phyloP scores from a whole-genome alignment of 2,797 vertebrate genomes.

The Pogonophryne albipinna region DNA sequence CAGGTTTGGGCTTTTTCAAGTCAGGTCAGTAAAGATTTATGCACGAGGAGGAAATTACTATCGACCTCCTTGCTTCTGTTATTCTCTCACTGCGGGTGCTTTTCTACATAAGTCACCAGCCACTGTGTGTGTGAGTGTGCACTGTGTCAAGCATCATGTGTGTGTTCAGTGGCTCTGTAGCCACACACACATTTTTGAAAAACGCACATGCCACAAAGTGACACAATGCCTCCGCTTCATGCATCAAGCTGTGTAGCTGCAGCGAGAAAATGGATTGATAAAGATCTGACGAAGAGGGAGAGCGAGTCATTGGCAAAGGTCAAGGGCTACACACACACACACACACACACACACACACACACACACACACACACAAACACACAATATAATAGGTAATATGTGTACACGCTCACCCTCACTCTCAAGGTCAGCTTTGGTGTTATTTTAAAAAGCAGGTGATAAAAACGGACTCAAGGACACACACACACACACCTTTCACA shows the following conservation, averaged over 20 bases:
- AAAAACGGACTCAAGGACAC: constrained; percentile 52
- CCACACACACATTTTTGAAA: not conserved
- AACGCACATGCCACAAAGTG: not conserved
- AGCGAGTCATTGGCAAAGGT: constrained; percentile 44
- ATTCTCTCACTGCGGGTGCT: constrained; percentile 25
- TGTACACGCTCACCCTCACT: constrained; percentile 29
- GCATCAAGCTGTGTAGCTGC: constrained; percentile 20
- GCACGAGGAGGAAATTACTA: constrained; percentile 66
- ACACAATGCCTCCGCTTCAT: not conserved
- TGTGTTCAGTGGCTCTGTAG: constrained; percentile 12
- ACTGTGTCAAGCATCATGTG: not conserved
- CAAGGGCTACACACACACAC: constrained; percentile 30
- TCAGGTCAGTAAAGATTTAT: constrained; percentile 65
- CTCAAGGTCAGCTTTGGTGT: constrained; percentile 60
- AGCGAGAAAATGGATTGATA: constrained; percentile 40
- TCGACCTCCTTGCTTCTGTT: constrained; percentile 58
- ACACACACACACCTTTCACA: constrained; percentile 14
- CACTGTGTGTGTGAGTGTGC: not conserved
- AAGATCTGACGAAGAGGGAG: constrained; percentile 35
- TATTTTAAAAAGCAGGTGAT: constrained; percentile 65
- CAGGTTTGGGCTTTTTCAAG: constrained; percentile 49
- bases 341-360: not conserved
- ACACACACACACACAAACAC: no score
- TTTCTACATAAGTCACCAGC: constrained; percentile 38
- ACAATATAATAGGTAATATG: constrained; percentile 24